phyloP scores from a whole-genome alignment of 2,113 vertebrate species.

The Anolis sagrei region DNA sequence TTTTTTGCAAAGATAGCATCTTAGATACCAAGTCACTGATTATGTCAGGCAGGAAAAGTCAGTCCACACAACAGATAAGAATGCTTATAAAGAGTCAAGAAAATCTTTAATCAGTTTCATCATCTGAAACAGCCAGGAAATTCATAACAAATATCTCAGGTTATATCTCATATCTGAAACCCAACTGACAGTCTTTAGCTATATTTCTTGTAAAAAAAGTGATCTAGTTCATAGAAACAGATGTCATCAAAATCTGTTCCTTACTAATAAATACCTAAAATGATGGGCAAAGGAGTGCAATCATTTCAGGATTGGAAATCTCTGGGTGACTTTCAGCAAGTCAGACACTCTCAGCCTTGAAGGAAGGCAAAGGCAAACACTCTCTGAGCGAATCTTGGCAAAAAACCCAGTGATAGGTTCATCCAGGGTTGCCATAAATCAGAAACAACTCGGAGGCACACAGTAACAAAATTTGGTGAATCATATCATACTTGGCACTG shows the following conservation, averaged over 20 bases:
- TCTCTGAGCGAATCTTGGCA: too few relatives aligned
- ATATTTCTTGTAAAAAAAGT: accelerated
- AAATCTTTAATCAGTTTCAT: neutral
- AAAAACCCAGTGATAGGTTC: too few relatives aligned
- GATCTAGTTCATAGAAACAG: neutral
- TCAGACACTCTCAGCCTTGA: too few relatives aligned
- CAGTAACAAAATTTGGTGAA: neutral
- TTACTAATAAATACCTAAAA: neutral
- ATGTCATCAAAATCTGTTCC: neutral
- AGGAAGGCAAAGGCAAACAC: too few relatives aligned
- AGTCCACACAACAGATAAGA: neutral
- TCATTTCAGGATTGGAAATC: too few relatives aligned
- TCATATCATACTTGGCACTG: neutral
- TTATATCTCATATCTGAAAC: neutral
- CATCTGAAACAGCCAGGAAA: neutral
- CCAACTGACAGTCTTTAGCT: neutral
- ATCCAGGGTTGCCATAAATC: too few relatives aligned
- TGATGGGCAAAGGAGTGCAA: neutral
- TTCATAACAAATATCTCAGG: accelerated
- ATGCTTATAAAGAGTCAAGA: neutral
- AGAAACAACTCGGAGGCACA: too few relatives aligned
- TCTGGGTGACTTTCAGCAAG: too few relatives aligned
- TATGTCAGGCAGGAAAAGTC: neutral
- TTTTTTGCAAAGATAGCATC: neutral
- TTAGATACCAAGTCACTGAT: accelerated